These are phyloP conservation scores for Sander lucioperca DNA, from an alignment of 2,113 vertebrate species.

Conservation along the genomic window DNA sequence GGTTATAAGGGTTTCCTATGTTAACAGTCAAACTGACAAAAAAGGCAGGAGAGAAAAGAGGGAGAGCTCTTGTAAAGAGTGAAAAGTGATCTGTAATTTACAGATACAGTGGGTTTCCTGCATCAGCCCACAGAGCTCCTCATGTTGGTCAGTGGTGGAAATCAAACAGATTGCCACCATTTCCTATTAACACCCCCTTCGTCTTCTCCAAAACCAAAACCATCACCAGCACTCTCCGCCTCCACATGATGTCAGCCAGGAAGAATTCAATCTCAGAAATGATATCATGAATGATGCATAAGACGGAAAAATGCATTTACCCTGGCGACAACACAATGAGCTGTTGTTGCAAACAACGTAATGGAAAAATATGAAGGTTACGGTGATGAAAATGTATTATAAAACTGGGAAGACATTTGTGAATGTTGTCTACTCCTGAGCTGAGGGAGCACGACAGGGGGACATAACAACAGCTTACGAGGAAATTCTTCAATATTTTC, in stretches of 20 bases:
- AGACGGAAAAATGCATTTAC: conserved; percentile 79
- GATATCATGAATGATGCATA: conserved; percentile 84
- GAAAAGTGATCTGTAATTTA: conserved; percentile 34
- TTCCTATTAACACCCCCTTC: conserved; percentile 40
- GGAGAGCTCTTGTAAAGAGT: not conserved
- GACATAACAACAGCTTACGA: conserved; percentile 54
- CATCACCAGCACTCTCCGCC: conserved; percentile 46
- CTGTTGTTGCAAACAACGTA: conserved; percentile 77
- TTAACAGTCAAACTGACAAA: conserved; percentile 10
- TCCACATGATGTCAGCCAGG: conserved; percentile 75
- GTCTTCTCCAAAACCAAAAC: conserved; percentile 34
- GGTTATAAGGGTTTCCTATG: not conserved
- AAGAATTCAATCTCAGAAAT: conserved; percentile 82
- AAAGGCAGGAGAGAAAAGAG: not conserved
- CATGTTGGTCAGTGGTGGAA: conserved; percentile 36
- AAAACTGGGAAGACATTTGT: conserved; percentile 65
- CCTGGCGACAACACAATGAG: conserved; percentile 77
- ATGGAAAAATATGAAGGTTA: conserved; percentile 79
- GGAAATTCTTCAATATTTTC: conserved; percentile 60
- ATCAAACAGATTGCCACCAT: conserved; percentile 52
- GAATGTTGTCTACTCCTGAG: conserved; percentile 59
- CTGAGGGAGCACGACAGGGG: conserved; percentile 45
- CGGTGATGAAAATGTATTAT: conserved; percentile 72
- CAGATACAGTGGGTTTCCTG: conserved; percentile 5
- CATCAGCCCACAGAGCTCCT: conserved; percentile 18